Conservation (phyloP, 2,797 vertebrate genomes). For the Leuciscus waleckii region DNA sequence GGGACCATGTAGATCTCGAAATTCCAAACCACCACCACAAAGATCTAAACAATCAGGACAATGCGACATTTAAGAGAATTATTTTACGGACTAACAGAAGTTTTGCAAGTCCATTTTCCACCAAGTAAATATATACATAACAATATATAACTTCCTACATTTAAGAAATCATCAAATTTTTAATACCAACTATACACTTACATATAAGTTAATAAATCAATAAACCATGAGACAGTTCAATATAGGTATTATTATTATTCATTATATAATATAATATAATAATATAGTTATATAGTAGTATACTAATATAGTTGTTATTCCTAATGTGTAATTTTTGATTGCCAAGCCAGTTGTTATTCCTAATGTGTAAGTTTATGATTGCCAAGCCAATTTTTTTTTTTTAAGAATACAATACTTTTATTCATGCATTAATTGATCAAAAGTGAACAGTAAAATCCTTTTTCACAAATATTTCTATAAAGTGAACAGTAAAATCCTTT, state of each 20-base stretch:
- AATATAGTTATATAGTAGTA: too few relatives aligned
- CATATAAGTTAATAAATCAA: neutral
- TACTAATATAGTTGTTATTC: neutral
- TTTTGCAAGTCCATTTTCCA: neutral
- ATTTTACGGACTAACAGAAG: neutral
- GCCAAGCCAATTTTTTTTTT: neutral
- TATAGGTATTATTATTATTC: neutral
- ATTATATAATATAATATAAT: neutral
- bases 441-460: neutral
- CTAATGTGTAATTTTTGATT: neutral
- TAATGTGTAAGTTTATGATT: neutral
- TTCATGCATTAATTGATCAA: neutral
- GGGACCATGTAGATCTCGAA: conserved; percentile 96
- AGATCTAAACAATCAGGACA: conserved; percentile 76
- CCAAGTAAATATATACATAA: neutral
- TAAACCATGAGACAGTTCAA: neutral
- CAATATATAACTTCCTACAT: neutral
- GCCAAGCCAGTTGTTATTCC: too few relatives aligned
- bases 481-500: neutral
- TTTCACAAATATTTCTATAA: too few relatives aligned
- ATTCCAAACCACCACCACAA: conserved; percentile 93
- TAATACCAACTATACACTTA: neutral
- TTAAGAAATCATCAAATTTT: neutral
- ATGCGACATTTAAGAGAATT: neutral
- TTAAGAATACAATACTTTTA: neutral